phyloP scores from a whole-genome alignment of 2,888 invertebrate genomes.

The Amphipoea lucens region DNA sequence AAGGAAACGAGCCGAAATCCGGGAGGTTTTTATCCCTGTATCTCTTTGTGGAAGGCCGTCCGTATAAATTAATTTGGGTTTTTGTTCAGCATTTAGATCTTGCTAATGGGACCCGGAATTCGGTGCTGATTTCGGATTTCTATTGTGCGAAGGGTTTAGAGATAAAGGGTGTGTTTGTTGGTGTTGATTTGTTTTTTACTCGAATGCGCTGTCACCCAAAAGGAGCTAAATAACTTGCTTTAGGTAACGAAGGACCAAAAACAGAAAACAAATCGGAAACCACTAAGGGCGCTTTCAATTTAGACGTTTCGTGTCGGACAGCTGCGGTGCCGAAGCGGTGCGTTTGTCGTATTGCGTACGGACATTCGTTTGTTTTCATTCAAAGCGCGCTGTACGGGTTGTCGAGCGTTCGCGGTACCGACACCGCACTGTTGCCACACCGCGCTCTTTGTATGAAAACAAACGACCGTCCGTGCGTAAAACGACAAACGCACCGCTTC shows the following conservation, averaged over 20 bases:
- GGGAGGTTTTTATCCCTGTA: constrained; percentile 59
- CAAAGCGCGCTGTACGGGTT: too few species aligned
- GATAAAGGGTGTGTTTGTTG: constrained; percentile 25
- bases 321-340: too few species aligned
- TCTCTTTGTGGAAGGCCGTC: constrained; percentile 65
- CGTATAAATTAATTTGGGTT: constrained; percentile 69
- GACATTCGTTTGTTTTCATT: too few species aligned
- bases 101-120: constrained; percentile 48
- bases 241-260: neutral
- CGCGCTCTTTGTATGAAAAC: too few species aligned
- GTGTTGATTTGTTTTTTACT: constrained; percentile 46
- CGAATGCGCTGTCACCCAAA: neutral
- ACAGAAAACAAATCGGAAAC: too few species aligned
- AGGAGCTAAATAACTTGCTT: neutral
- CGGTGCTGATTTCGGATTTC: constrained; percentile 48
- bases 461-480: too few species aligned
- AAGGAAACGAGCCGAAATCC: constrained; percentile 76
- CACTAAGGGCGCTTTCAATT: too few species aligned
- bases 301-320: too few species aligned
- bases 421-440: too few species aligned
- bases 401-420: too few species aligned
- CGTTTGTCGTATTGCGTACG: too few species aligned
- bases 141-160: constrained; percentile 45
- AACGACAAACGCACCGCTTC: too few species aligned
- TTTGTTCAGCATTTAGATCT: constrained; percentile 61